These are phyloP conservation scores for Noctilio leporinus DNA, from an alignment of 2,113 vertebrate genomes.

Conservation along the genomic window DNA sequence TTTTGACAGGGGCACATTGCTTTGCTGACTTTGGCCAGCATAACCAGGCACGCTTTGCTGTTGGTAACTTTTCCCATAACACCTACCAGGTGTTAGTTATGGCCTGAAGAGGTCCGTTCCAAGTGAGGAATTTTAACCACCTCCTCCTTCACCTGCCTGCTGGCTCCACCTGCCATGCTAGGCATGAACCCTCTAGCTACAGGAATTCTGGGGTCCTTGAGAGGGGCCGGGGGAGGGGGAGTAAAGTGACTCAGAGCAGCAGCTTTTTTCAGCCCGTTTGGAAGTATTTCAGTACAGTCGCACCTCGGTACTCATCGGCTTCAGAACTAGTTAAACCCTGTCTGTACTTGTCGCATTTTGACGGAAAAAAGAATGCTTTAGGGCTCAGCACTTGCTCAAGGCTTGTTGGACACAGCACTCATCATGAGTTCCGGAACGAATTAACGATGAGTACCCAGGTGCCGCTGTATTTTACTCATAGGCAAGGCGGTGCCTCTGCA, in stretches of 20 bases:
- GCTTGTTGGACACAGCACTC: too few relatives aligned
- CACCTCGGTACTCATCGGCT: too few relatives aligned
- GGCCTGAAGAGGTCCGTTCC: not conserved
- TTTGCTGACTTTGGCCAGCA: not conserved
- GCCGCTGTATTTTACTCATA: not conserved
- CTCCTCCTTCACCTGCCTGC: not conserved
- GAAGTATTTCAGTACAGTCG: not conserved
- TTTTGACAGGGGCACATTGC: not conserved
- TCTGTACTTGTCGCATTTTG: too few relatives aligned
- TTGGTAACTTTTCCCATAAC: not conserved
- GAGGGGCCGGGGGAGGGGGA: not conserved
- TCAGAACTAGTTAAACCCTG: too few relatives aligned
- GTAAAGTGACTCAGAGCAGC: not conserved
- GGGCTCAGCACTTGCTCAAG: too few relatives aligned
- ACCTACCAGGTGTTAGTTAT: accelerated
- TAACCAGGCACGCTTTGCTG: accelerated
- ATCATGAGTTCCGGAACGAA: too few relatives aligned
- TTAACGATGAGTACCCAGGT: too few relatives aligned
- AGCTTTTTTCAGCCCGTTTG: not conserved
- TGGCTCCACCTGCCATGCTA: accelerated
- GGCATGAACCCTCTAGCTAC: not conserved
- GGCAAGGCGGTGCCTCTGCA: not conserved
- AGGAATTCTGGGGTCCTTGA: not conserved
- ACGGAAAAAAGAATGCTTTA: too few relatives aligned
- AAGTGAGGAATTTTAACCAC: not conserved